Conservation (phyloP, 2,113 vertebrate species). For the Procapra przewalskii region DNA sequence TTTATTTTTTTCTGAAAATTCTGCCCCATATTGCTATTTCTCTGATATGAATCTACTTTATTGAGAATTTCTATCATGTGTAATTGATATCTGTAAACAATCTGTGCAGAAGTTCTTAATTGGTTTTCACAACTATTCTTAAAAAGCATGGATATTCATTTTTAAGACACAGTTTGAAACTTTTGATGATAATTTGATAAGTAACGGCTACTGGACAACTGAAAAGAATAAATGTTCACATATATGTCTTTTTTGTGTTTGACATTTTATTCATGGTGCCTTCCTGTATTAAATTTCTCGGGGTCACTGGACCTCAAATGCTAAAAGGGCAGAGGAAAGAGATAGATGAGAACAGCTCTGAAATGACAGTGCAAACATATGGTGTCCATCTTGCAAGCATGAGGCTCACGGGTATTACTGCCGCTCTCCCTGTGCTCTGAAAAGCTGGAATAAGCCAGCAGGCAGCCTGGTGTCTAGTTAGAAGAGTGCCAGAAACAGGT, state of each 20-base stretch:
- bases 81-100: background rate
- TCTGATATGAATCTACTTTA: background rate
- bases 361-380: conserved; percentile 44
- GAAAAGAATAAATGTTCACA: background rate
- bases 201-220: background rate
- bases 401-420: conserved; percentile 39
- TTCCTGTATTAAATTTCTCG: conserved; percentile 32
- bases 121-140: background rate
- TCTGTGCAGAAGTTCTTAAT: background rate
- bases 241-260: background rate
- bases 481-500: conserved; percentile 58
- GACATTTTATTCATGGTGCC: background rate
- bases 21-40: background rate
- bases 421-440: conserved; percentile 1
- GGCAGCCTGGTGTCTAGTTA: conserved; percentile 61
- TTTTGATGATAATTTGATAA: background rate
- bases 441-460: conserved; percentile 42
- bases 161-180: background rate
- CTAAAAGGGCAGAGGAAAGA: conserved; percentile 38
- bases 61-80: background rate
- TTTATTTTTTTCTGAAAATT: background rate
- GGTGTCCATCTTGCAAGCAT: conserved; percentile 61
- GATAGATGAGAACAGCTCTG: conserved; percentile 12
- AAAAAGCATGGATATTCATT: background rate
- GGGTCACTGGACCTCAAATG: background rate